phyloP scores from a whole-genome alignment of 1,140 invertebrate species.

The Eupeodes corollae region DNA sequence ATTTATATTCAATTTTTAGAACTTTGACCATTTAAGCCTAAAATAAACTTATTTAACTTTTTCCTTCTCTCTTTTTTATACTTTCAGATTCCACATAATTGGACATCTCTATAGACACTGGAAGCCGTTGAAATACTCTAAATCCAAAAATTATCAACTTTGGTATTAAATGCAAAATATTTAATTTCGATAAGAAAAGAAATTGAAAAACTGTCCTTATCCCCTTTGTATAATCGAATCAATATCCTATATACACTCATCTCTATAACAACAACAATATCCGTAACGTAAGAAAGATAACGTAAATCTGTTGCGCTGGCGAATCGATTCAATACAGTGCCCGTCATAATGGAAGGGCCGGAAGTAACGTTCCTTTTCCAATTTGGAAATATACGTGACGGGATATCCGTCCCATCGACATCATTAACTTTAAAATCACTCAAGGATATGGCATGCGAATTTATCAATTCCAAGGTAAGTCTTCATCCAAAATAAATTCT shows the following conservation, averaged over 20 bases:
- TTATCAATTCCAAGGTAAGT: conserved; percentile 84
- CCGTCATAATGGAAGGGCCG: conserved; percentile 50
- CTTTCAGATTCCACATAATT: too few species aligned
- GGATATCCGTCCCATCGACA: conserved; percentile 66
- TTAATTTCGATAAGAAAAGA: neutral
- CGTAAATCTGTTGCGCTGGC: neutral
- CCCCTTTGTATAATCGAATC: neutral
- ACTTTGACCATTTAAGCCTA: too few species aligned
- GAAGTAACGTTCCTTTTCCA: conserved; percentile 90
- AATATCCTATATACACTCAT: neutral
- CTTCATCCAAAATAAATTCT: too few species aligned
- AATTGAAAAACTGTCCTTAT: neutral
- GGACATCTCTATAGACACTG: too few species aligned
- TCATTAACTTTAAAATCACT: conserved; percentile 77
- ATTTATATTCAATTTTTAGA: too few species aligned
- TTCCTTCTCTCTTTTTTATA: too few species aligned
- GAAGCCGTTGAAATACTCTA: too few species aligned
- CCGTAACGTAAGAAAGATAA: neutral
- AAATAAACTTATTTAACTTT: too few species aligned
- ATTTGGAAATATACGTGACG: conserved; percentile 82
- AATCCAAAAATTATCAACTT: neutral
- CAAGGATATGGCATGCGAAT: conserved; percentile 89
- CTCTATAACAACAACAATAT: neutral
- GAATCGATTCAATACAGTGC: neutral
- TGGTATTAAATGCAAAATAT: neutral